Evolutionary conservation across 2,113 vertebrate genomes (phyloP).

Genomic region (Chaenocephalus aceratus): DNA sequence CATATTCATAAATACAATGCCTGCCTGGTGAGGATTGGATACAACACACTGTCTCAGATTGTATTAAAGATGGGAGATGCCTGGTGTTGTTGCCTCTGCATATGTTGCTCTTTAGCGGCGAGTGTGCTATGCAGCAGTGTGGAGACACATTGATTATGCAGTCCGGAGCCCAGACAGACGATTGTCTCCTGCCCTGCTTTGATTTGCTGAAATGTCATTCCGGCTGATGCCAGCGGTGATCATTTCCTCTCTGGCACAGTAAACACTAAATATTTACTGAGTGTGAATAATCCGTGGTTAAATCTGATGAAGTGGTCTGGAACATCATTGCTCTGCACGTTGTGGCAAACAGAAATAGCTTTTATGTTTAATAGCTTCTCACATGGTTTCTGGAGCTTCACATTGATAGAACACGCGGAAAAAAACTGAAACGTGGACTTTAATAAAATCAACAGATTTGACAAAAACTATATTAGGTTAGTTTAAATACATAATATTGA

Average conservation of each 20-base stretch:
- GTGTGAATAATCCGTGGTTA: constrained; percentile 13
- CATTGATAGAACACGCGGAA: neutral
- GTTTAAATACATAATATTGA: no score
- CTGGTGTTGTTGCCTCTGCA: constrained; percentile 1
- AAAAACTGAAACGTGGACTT: no score
- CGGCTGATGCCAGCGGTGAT: constrained; percentile 59
- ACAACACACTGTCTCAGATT: neutral
- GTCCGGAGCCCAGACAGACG: constrained; percentile 56
- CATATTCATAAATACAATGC: neutral
- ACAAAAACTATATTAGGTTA: no score
- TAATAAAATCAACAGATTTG: no score
- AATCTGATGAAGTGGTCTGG: constrained; percentile 26
- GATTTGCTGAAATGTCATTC: constrained; percentile 65
- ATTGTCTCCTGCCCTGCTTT: constrained; percentile 64
- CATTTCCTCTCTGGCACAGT: constrained; percentile 53
- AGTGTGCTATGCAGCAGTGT: constrained; percentile 63
- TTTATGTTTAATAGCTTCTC: neutral
- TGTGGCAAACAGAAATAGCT: neutral
- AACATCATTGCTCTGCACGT: neutral
- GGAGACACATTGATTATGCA: constrained; percentile 65
- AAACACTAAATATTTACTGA: constrained; percentile 67
- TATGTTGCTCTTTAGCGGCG: constrained; percentile 12
- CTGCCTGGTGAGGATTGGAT: neutral
- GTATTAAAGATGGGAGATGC: constrained; percentile 14
- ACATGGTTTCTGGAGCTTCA: neutral